Base-by-base conservation (phyloP, 2,797 vertebrate species). In the Chelmon rostratus region DNA sequence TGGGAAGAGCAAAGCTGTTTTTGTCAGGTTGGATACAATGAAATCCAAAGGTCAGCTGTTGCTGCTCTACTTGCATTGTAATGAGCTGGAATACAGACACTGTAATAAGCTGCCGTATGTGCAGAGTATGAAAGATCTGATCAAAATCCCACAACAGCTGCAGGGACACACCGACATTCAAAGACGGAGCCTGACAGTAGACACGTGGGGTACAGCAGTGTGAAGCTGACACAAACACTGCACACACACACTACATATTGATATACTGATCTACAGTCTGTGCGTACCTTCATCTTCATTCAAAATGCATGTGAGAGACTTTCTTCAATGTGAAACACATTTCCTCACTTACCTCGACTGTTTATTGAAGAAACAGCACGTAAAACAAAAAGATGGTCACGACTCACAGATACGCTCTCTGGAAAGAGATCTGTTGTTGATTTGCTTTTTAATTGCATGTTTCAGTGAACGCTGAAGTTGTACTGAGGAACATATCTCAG, bases 191-290 rank as follows among this genome's bases (percentile, higher is more conserved):
- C 31, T 19, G 28, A 46, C 25, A 10, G 12, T 5, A 15, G 50
- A 63, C 8, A 21, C 0, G 2, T 52, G 4, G 44, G 57, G 25
- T 28, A 8, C 5, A 19, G 37, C 37, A 64, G 8, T 33, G 33
- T 46, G 46, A 62, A 7, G 31, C 11, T 15, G 35, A 52, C 50
- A 52, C 31, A 35, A 12, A 28, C 52, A 52, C 50, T 23, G 50
- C 21, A 62, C n/a, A 62, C 62, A 56, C 40, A 67, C 31, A 21
- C 8, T 3, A 19, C 37, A 15, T 2, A 16, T 37, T 15, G 15
- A 18, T 7, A 10, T 1, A 25, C 52, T 75, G 28, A 76, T 64
- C 33, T 76, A 35, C n/a, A 71, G 40, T 65, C 72, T 50, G 2
- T 5, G 15, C 56, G 11, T 7, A 44, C 9, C 33, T 37, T 40